Percentiles rank a stretch among this genome's conserved stretches.
Evolutionary conservation across 2,888 invertebrate genomes (phyloP).

Genomic region (Platycheirus albimanus): DNA sequence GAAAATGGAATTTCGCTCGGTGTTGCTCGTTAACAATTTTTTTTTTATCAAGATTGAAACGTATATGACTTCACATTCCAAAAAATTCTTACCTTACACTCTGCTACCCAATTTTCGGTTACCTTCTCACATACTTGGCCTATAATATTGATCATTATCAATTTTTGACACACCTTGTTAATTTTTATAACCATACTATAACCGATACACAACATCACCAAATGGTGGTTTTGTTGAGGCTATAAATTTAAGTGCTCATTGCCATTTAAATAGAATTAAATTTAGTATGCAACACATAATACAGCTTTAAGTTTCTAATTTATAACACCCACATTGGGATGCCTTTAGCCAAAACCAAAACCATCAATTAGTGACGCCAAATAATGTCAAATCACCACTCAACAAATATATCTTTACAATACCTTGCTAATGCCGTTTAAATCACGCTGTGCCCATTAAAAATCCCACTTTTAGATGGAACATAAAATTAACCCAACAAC

Average conservation of each 20-base stretch:
- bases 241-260: slow-evolving; percentile 7
- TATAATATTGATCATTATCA: too few relatives aligned
- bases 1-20: too few relatives aligned
- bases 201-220: too few relatives aligned
- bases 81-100: too few relatives aligned
- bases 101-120: too few relatives aligned
- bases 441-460: slow-evolving; percentile 67
- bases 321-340: slow-evolving; percentile 54
- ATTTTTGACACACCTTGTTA: too few relatives aligned
- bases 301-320: slow-evolving; percentile 43
- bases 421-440: slow-evolving; percentile 68
- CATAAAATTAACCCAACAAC: slow-evolving; percentile 72
- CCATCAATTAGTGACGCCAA: slow-evolving; percentile 67
- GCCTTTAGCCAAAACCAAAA: slow-evolving; percentile 51
- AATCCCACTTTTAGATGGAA: slow-evolving; percentile 68
- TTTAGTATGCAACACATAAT: slow-evolving; percentile 45
- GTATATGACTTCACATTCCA: too few relatives aligned
- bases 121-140: too few relatives aligned
- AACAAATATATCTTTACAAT: slow-evolving; percentile 62
- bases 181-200: too few relatives aligned
- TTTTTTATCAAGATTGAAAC: too few relatives aligned
- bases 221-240: too few relatives aligned
- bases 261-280: slow-evolving; percentile 6
- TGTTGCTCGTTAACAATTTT: too few relatives aligned
- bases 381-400: slow-evolving; percentile 69